A percentile compares a stretch with the other conserved stretches of the same genome.
These are phyloP conservation scores for Drosophila ambigua DNA, from an alignment of 1,140 invertebrate species.

Conservation along the genomic window DNA sequence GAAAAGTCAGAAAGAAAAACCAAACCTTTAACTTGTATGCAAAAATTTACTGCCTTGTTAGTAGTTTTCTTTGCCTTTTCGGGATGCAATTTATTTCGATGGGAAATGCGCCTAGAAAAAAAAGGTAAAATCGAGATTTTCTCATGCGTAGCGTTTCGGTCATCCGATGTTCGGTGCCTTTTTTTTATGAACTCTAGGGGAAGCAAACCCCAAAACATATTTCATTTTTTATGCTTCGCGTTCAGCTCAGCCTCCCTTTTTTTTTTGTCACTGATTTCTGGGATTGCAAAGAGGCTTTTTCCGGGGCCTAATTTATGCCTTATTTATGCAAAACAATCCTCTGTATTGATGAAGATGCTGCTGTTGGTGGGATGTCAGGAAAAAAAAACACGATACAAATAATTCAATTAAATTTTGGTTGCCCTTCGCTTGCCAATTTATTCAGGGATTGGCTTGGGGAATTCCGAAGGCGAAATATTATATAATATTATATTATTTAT, in stretches of 20 bases:
- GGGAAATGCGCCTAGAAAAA: conserved; percentile 30
- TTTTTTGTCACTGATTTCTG: conserved; percentile 65
- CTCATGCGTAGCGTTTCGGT: conserved; percentile 56
- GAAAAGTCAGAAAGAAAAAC: conserved; percentile 38
- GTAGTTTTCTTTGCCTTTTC: conserved; percentile 64
- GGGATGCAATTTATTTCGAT: conserved; percentile 39
- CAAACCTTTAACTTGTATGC: conserved; percentile 53
- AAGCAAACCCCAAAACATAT: conserved; percentile 59
- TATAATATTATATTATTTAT: too few species aligned
- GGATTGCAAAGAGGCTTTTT: conserved; percentile 41
- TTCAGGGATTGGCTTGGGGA: conserved; percentile 11
- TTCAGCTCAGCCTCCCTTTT: conserved; percentile 30
- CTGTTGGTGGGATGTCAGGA: conserved; percentile 1
- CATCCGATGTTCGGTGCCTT: conserved; percentile 23
- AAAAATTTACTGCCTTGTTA: conserved; percentile 68
- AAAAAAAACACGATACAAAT: conserved; percentile 57
- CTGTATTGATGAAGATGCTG: conserved; percentile 51
- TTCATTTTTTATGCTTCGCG: conserved; percentile 70
- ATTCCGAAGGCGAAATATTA: neutral
- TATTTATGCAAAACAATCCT: conserved; percentile 67
- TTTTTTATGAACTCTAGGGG: conserved; percentile 62
- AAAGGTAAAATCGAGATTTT: conserved; percentile 45
- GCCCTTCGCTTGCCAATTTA: conserved; percentile 22
- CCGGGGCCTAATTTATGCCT: conserved; percentile 66
- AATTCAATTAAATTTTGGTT: conserved; percentile 65